These are phyloP conservation scores for Monoplex corrugatus DNA, from an alignment of 2,888 invertebrate species.

Conservation along the genomic window DNA sequence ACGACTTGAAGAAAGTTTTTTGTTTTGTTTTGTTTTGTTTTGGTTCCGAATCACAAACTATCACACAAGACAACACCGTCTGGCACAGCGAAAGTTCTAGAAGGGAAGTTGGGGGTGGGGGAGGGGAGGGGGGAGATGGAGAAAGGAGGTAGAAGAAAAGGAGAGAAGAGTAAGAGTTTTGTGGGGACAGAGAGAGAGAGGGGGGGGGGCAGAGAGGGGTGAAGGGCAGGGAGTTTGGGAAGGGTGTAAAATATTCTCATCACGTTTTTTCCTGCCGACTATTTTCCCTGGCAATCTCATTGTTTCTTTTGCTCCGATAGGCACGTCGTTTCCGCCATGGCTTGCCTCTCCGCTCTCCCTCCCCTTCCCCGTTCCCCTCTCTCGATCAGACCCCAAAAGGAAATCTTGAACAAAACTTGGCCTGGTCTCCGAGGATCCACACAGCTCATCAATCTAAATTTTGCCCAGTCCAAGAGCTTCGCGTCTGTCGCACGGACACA, in stretches of 20 bases:
- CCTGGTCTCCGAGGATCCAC: neutral
- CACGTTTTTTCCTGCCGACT: neutral
- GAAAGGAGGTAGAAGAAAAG: neutral
- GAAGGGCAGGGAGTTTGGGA: neutral
- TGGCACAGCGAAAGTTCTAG: neutral
- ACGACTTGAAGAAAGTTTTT: neutral
- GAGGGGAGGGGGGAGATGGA: neutral
- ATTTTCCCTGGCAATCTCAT: conserved; percentile 38
- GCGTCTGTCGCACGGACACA: conserved; percentile 4
- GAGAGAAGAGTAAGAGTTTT: too few relatives aligned
- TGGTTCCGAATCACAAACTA: neutral
- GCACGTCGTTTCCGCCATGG: conserved; percentile 8
- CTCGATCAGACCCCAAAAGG: conserved; percentile 1
- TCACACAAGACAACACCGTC: neutral
- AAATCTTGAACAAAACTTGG: conserved; percentile 49
- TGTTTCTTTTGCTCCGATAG: conserved; percentile 36
- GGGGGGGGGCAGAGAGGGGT: neutral
- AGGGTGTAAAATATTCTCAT: neutral
- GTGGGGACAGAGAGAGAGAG: neutral
- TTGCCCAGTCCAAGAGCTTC: neutral
- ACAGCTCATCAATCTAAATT: conserved; percentile 48
- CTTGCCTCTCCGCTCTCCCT: neutral
- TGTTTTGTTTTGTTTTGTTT: neutral
- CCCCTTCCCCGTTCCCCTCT: neutral
- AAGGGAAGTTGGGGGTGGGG: neutral